phyloP scores from a whole-genome alignment of 2,113 vertebrate genomes.

The Limanda limanda region DNA sequence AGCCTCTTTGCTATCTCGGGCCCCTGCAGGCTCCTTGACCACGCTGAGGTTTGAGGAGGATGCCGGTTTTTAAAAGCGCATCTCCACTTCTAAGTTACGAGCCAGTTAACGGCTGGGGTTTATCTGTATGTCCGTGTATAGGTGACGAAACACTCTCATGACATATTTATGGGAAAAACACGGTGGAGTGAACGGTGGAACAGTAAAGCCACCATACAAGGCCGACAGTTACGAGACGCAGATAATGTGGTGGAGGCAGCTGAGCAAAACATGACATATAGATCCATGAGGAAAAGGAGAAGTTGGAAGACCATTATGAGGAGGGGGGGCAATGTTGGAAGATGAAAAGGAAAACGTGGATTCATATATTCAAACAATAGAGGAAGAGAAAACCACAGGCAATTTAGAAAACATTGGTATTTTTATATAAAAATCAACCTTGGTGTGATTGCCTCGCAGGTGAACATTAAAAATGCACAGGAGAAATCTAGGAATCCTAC shows the following conservation, averaged over 20 bases:
- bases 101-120: constrained; percentile 14
- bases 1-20: constrained; percentile 55
- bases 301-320: background rate
- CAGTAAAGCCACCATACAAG: constrained; percentile 13
- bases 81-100: background rate
- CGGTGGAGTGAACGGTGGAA: constrained; percentile 15
- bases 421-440: background rate
- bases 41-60: constrained; percentile 20
- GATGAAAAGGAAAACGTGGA: background rate
- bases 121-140: background rate
- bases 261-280: background rate
- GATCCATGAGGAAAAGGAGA: background rate
- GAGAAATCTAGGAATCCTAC: background rate
- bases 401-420: background rate
- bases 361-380: background rate
- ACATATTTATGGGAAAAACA: constrained; percentile 40
- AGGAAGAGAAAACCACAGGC: background rate
- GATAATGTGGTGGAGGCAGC: constrained; percentile 1
- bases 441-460: background rate
- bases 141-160: constrained; percentile 9
- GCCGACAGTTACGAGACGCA: constrained; percentile 20
- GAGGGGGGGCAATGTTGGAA: background rate
- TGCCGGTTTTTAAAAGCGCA: constrained; percentile 17
- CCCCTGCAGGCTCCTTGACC: constrained; percentile 25
- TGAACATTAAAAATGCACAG: background rate